A percentile compares a stretch with the other conserved stretches of the same genome.
phyloP scores from a whole-genome alignment of 2,113 vertebrate species.

The Verasper variegatus region DNA sequence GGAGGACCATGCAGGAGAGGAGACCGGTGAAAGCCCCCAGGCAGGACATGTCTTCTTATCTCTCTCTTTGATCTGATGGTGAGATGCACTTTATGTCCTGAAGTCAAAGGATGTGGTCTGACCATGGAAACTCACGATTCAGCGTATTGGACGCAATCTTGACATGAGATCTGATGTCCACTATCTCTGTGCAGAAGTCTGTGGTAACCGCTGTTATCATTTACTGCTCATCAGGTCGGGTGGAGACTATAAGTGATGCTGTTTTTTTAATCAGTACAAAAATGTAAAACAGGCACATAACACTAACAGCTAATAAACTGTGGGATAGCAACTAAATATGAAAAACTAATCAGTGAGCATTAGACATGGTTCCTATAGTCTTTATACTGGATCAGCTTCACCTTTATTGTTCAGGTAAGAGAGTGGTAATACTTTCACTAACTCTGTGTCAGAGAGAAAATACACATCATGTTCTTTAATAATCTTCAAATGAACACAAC shows the following conservation, averaged over 20 bases:
- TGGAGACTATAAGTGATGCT: background rate
- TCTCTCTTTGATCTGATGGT: background rate
- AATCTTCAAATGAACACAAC: background rate
- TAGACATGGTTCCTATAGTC: no score
- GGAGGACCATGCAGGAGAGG: conserved; percentile 19
- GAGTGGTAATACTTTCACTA: no score
- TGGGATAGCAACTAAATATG: no score
- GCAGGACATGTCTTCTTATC: conserved; percentile 40
- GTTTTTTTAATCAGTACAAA: background rate
- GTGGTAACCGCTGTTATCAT: conserved; percentile 9
- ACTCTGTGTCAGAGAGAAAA: no score
- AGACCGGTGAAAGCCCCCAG: background rate
- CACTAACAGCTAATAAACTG: no score
- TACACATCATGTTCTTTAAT: background rate
- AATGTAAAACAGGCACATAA: no score
- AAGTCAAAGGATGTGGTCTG: conserved; percentile 64
- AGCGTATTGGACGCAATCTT: conserved; percentile 2
- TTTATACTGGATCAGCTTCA: background rate
- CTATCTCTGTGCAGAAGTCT: background rate
- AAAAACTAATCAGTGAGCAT: no score
- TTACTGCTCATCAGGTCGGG: conserved; percentile 10
- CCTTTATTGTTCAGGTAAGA: background rate
- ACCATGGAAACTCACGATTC: conserved; percentile 35
- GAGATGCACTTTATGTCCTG: conserved; percentile 36
- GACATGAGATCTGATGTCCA: background rate